Percentiles rank a stretch among this genome's conserved stretches.
phyloP scores from a whole-genome alignment of 2,797 vertebrate genomes.

The Catostomus latipinnis region DNA sequence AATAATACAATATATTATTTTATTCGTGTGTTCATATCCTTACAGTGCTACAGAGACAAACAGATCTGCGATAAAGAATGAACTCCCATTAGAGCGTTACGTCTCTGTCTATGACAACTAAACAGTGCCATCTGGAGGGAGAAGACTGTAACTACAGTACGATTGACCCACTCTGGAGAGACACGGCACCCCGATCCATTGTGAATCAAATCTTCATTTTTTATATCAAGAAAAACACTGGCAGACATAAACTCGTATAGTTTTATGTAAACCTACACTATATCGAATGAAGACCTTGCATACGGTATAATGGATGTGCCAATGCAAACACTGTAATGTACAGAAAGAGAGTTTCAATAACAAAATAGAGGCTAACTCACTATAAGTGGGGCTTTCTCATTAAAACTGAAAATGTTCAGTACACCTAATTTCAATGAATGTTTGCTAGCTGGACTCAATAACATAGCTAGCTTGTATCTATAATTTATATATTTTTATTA shows the following conservation, averaged over 20 bases:
- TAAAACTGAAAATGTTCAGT: background rate
- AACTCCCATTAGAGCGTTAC: too few relatives aligned
- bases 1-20: too few relatives aligned
- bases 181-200: background rate
- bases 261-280: background rate
- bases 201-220: background rate
- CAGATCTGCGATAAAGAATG: too few relatives aligned
- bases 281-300: background rate
- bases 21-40: too few relatives aligned
- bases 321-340: background rate
- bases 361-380: background rate
- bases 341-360: background rate
- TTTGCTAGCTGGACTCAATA: too few relatives aligned
- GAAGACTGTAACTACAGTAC: background rate
- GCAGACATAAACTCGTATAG: background rate
- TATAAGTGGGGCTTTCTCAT: background rate
- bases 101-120: slow-evolving; percentile 32
- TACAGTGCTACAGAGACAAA: too few relatives aligned
- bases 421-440: too few relatives aligned
- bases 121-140: slow-evolving; percentile 56
- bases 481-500: too few relatives aligned
- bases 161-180: background rate
- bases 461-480: too few relatives aligned
- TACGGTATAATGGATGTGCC: background rate
- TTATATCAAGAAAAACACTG: background rate